Conservation (phyloP, 2,113 vertebrate species). For the Indicator maculatus region DNA sequence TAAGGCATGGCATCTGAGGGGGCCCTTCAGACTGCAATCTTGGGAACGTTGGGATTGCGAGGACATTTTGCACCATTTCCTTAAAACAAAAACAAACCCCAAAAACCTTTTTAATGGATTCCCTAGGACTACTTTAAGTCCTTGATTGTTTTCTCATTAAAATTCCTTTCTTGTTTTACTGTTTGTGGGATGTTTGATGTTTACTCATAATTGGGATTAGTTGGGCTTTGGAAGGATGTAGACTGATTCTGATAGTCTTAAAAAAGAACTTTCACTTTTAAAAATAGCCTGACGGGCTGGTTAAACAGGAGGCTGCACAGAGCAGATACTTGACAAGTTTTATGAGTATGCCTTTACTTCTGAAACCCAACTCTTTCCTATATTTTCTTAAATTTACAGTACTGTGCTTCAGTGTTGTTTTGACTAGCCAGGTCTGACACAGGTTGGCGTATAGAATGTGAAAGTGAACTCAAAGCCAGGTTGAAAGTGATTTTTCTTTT, state of each 20-base stretch:
- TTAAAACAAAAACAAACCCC: constrained; percentile 17
- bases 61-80: constrained; percentile 55
- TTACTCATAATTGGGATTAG: constrained; percentile 19
- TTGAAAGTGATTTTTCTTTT: not conserved
- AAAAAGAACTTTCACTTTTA: not conserved
- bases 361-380: not conserved
- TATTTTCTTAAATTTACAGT: not conserved
- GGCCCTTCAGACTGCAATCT: constrained; percentile 37
- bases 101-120: not conserved
- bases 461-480: not conserved
- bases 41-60: constrained; percentile 40
- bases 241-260: not conserved
- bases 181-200: constrained; percentile 32
- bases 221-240: not conserved
- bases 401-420: not conserved
- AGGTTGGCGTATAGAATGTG: not conserved
- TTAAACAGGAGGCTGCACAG: not conserved
- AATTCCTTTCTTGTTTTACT: constrained; percentile 53
- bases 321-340: not conserved
- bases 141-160: constrained; percentile 45
- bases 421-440: not conserved
- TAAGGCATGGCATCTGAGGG: constrained; percentile 68
- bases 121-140: not conserved
- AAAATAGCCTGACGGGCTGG: not conserved
- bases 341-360: not conserved